These are phyloP conservation scores for Microchrysa polita DNA, from an alignment of 2,888 invertebrate genomes.

Conservation along the genomic window DNA sequence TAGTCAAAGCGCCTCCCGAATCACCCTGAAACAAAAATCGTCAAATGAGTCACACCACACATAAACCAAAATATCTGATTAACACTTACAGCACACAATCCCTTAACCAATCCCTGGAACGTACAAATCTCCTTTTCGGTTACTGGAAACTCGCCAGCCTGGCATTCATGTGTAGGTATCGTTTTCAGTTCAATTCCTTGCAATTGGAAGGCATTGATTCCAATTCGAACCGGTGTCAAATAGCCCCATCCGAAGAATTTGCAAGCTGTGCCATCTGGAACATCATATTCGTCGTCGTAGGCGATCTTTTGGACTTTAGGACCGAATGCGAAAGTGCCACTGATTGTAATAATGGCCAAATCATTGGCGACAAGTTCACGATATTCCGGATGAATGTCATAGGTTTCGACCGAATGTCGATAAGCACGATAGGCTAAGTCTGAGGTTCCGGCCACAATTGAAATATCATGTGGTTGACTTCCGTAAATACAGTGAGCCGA, in stretches of 20 bases:
- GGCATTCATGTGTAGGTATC: constrained; percentile 18
- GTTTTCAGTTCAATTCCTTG: constrained; percentile 33
- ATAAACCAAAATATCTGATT: not conserved
- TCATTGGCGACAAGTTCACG: constrained; percentile 7
- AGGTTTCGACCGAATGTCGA: constrained; percentile 14
- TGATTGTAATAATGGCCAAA: constrained; percentile 21
- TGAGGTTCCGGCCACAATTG: constrained; percentile 25
- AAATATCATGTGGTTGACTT: not conserved
- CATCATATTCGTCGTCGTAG: constrained; percentile 14
- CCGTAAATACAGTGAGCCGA: constrained; percentile 35
- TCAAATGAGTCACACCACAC: not conserved
- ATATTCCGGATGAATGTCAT: constrained; percentile 19
- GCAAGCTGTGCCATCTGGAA: not conserved
- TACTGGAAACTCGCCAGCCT: not conserved
- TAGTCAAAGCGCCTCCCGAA: constrained; percentile 31
- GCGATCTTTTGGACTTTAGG: constrained; percentile 25
- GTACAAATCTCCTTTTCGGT: constrained; percentile 34
- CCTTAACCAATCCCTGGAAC: constrained; percentile 13
- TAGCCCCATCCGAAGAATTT: constrained; percentile 41
- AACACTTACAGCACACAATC: constrained; percentile 28
- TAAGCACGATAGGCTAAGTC: constrained; percentile 35
- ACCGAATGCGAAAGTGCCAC: constrained; percentile 10
- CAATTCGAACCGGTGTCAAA: constrained; percentile 26
- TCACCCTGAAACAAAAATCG: constrained; percentile 32
- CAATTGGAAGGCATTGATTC: constrained; percentile 27